phyloP scores from a whole-genome alignment of 2,888 invertebrate genomes.

The Diogma glabrata region DNA sequence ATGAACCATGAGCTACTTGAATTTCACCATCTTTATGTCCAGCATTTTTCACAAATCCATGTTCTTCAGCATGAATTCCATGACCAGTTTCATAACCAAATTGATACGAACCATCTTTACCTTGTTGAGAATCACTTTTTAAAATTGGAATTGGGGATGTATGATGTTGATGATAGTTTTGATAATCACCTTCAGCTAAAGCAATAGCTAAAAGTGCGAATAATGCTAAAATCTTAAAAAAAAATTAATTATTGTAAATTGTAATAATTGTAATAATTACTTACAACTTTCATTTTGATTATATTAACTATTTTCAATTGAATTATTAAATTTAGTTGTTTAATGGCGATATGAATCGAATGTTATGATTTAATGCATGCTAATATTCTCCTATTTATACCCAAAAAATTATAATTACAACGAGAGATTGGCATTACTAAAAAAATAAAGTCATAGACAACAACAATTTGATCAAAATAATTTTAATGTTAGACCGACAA shows the following conservation, averaged over 20 bases:
- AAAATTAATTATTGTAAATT: neutral
- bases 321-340: neutral
- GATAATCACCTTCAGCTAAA: neutral
- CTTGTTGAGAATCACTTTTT: conserved; percentile 9
- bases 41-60: conserved; percentile 57
- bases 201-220: neutral
- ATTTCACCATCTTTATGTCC: conserved; percentile 52
- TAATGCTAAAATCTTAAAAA: conserved; percentile 1
- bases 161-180: neutral
- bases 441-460: no score
- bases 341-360: conserved; percentile 7
- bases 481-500: no score
- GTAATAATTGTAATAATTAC: neutral
- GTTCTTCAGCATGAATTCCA: conserved; percentile 58
- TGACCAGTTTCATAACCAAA: conserved; percentile 61
- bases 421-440: no score
- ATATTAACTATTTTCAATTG: neutral
- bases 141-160: conserved; percentile 4
- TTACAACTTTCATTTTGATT: conserved; percentile 9
- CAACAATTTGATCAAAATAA: no score
- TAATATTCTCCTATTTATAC: conserved; percentile 8
- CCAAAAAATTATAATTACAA: no score
- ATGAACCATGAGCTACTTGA: conserved; percentile 56
- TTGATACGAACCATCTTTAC: conserved; percentile 10
- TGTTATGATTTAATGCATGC: conserved; percentile 7